These are phyloP conservation scores for Podarcis lilfordi DNA, from an alignment of 2,797 vertebrate species.

Conservation along the genomic window DNA sequence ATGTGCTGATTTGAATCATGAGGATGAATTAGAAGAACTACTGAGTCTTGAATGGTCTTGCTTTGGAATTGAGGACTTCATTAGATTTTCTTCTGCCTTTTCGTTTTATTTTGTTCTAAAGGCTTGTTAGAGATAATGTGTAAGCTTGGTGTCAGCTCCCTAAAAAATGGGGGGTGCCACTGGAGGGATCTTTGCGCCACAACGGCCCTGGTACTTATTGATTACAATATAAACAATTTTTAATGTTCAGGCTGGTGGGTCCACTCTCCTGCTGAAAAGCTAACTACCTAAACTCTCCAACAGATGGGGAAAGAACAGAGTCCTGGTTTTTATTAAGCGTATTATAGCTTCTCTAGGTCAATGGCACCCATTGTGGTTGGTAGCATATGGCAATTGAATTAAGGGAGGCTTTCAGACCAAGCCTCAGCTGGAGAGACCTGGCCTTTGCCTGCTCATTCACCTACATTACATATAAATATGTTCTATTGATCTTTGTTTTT, in stretches of 20 bases:
- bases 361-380: neutral
- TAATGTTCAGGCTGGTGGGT: neutral
- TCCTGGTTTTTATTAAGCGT: neutral
- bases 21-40: no score
- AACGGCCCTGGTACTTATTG: neutral
- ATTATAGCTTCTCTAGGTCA: neutral
- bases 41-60: no score
- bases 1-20: no score
- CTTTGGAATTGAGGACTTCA: no score
- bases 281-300: neutral
- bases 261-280: neutral
- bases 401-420: neutral
- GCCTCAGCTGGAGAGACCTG: neutral
- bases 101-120: no score
- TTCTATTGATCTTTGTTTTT: no score
- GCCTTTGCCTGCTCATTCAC: neutral
- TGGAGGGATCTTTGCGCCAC: no score
- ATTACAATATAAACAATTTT: neutral
- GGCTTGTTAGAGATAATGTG: no score
- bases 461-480: no score
- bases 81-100: no score
- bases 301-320: slow-evolving; percentile 1
- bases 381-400: neutral
- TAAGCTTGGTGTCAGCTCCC: no score
- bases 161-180: no score